Evolutionary conservation across 2,797 vertebrate species (phyloP).

Genomic region (Furcifer pardalis): DNA sequence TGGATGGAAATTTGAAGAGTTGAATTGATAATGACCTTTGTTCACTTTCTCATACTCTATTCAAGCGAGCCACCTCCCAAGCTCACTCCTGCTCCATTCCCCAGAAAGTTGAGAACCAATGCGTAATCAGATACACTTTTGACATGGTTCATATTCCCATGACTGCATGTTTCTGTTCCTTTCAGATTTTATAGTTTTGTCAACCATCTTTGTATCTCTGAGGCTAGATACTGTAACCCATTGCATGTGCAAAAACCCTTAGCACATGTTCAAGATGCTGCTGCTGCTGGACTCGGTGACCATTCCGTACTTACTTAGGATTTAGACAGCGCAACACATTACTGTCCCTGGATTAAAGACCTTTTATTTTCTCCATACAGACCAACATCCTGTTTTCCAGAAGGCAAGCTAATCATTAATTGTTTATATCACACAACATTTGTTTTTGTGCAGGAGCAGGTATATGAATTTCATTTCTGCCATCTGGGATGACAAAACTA

Average conservation of each 20-base stretch:
- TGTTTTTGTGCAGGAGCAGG: neutral
- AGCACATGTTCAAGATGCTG: neutral
- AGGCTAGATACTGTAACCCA: neutral
- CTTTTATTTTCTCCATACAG: neutral
- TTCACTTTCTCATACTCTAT: neutral
- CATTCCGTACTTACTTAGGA: neutral
- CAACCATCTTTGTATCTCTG: neutral
- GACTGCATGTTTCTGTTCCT: neutral
- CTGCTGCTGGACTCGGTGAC: neutral
- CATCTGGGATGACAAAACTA: conserved; percentile 30
- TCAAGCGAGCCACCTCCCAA: neutral
- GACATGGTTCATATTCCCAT: neutral
- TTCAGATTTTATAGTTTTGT: neutral
- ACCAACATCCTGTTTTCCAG: neutral
- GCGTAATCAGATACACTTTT: neutral
- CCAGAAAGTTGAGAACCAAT: neutral
- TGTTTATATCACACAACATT: neutral
- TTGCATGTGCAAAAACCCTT: neutral
- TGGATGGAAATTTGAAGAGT: neutral
- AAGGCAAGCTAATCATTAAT: neutral
- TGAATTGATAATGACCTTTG: neutral
- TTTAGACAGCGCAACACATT: neutral
- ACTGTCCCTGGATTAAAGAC: neutral
- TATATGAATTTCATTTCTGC: conserved; percentile 13
- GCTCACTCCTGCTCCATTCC: neutral